Base-by-base conservation (phyloP, 2,888 invertebrate species). In the Lasioglossum pauxillum region DNA sequence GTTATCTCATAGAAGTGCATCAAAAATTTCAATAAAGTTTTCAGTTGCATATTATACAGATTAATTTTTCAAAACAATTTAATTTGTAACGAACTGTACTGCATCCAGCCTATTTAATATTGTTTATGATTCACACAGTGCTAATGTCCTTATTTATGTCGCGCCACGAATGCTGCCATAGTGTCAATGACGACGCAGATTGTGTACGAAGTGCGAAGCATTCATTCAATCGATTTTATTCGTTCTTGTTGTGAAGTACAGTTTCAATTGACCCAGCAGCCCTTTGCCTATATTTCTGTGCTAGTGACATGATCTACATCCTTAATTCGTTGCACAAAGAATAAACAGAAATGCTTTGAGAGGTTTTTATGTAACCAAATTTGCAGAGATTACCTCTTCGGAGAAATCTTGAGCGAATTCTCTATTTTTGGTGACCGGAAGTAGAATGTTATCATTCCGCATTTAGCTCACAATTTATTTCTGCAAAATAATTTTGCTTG, bases 221-320 rank as follows among this genome's bases (percentile, higher is more conserved):
- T 27, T 46, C 31, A 64, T n/a, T 64, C 19, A 60, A 73, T 64
- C 44, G 35, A 79, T 46, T 46, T 60, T 23, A 14, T 23, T 53
- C 27, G 4, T 57, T 16, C 19, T 31, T 31, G 3, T 73, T 31
- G 19, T 64, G 35, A 16, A 60, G 19, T 64, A 5, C 7, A 41
- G 27, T 27, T 38, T 74, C 80, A 67, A 75, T 75, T 46, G 38
- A 67, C 46, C 46, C n/a, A 60, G 46, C 46, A 80, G 16, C 23
- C 35, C 31, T 67, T 80, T n/a, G 49, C 49, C 35, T 80, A 49
- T 38, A 75, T 49, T n/a, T 67, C 23, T 67, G 49, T 38, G 27
- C 49, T 60, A 46, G 67, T 74, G 74, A 74, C 60, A 46, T 35
- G 31, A 75, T 73, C 23, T 64, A 44, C 19, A 64, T 64, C 27